Conservation (phyloP, 2,797 vertebrate species). For the Acanthiza pusilla region DNA sequence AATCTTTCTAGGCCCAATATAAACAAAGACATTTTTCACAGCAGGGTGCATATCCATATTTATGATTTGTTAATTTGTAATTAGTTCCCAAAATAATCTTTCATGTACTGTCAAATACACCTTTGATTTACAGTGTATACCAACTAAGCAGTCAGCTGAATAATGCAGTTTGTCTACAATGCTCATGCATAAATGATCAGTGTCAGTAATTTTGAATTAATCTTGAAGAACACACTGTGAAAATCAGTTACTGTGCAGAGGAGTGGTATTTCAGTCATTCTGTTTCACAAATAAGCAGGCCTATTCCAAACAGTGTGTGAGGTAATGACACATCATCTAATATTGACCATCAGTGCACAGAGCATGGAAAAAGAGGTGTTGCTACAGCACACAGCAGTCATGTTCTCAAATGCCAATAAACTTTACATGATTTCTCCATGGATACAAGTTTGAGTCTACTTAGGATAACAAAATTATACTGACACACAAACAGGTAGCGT, state of each 20-base stretch:
- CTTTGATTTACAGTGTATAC: conserved; percentile 24
- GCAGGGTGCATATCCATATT: not conserved
- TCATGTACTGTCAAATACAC: conserved; percentile 4
- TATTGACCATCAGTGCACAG: not conserved
- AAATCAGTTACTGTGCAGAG: not conserved
- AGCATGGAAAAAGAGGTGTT: not conserved
- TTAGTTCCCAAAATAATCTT: conserved; percentile 40
- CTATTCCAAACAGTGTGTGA: not conserved
- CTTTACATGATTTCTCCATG: not conserved
- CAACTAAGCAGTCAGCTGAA: not conserved
- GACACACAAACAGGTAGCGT: not conserved
- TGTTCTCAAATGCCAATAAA: not conserved
- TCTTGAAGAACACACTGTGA: not conserved
- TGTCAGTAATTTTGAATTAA: conserved; percentile 16
- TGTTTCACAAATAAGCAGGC: not conserved
- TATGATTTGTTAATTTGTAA: conserved; percentile 33
- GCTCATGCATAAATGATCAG: conserved; percentile 9
- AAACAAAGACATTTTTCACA: not conserved
- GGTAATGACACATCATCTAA: not conserved
- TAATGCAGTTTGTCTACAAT: conserved; percentile 6
- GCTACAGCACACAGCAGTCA: not conserved
- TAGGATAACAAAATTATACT: not conserved
- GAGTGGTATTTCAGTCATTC: not conserved
- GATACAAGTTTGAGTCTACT: not conserved
- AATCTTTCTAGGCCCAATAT: not conserved